Conservation (phyloP, 2,113 vertebrate species). For the Heterotis niloticus region DNA sequence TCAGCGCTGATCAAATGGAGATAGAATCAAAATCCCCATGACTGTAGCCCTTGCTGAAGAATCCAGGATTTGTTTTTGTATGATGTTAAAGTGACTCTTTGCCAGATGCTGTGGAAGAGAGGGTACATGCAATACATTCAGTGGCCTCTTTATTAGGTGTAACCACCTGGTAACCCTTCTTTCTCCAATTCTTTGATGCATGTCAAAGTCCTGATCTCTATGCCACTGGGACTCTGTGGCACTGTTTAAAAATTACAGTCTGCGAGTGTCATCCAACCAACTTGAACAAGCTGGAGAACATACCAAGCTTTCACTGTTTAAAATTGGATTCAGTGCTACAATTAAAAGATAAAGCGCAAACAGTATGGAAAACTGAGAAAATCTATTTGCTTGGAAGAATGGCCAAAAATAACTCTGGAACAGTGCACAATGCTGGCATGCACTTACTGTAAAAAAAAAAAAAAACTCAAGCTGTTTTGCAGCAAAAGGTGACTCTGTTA, state of each 20-base stretch:
- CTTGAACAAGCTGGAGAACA: neutral
- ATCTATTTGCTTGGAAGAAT: neutral
- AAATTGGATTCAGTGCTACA: slow-evolving; percentile 22
- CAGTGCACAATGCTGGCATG: too few species aligned
- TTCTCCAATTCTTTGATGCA: too few species aligned
- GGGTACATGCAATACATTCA: neutral
- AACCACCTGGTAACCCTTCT: too few species aligned
- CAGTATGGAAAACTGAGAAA: neutral
- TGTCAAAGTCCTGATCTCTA: too few species aligned
- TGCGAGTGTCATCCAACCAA: too few species aligned
- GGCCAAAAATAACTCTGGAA: too few species aligned
- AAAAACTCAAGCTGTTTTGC: too few species aligned
- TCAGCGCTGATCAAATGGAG: neutral
- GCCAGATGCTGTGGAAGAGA: neutral
- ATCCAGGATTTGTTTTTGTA: neutral
- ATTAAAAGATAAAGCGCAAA: slow-evolving; percentile 24
- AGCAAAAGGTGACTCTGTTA: too few species aligned
- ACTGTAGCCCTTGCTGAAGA: neutral
- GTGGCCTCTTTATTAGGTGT: neutral
- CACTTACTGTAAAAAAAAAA: too few species aligned
- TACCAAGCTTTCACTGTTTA: slow-evolving; percentile 12
- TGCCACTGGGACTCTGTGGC: too few species aligned
- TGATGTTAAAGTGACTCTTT: neutral
- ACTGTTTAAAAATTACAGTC: too few species aligned
- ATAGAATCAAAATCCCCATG: neutral